Base-by-base conservation (phyloP, 2,888 invertebrate genomes). In the Cremastobaeus sp. region DNA sequence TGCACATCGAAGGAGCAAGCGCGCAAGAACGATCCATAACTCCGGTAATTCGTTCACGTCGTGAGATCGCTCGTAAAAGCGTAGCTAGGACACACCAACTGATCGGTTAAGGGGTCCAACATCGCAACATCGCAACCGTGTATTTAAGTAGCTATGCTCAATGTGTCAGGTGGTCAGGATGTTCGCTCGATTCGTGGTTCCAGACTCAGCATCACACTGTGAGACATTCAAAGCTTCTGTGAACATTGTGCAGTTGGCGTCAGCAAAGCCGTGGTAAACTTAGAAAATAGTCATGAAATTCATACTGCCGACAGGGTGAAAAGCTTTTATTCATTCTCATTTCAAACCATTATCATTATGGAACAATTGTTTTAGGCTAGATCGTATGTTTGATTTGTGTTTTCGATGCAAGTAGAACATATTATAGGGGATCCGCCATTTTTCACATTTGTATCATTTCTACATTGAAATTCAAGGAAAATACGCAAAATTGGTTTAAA, bases 161-260 rank as follows among this genome's bases (percentile, higher is more conserved):
- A 79, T 82, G 81, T 82, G 82, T 82, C 82, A 78, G 79, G 75
- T 78, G 76, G 82, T 82, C 83, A 78, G 81, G 79, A 82, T 80
- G 82, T 82, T 82, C 81, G 74, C 77, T 76, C 72, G 75, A 71
- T 70, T 55, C 64, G 52, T 68, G 54, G 81, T 80, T 80, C 82
- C 84, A 76, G 81, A 81, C 80, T 80, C 80, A 81, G 82, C 81
- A 78, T 79, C 83, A 81, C 83, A 79, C 81, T 81, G 84, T 81
- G 82, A 81, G 80, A 84, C 83, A 85, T 84, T 83, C 80, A 84
- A 85, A 85, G 84, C 84, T 82, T 84, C 85, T 85, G 85, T 84
- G 84, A 85, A 86, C 84, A 85, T 83, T 83, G 85, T 84, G 85
- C 84, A 85, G 75, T 79, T 79, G 78, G 79, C 79, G 80, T 85